A percentile compares a stretch with the other conserved stretches of the same genome.
Conservation (phyloP, 1,140 invertebrate species). For the Nephila pilipes region DNA sequence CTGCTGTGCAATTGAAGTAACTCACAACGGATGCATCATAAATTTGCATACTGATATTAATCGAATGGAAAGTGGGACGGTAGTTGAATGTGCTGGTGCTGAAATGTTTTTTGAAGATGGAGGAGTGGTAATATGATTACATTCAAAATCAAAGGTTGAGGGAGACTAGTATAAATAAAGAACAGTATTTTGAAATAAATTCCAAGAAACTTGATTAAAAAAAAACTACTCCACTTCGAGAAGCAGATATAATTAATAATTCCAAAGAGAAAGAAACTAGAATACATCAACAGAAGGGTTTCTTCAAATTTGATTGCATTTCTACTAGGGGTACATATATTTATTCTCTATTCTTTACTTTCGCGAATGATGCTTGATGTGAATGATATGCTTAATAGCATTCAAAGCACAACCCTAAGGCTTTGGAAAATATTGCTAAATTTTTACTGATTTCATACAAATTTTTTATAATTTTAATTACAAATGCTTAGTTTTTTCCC, state of each 20-base stretch:
- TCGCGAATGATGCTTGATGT: no score
- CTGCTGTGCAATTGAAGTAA: conserved; percentile 36
- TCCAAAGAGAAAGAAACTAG: conserved; percentile 8
- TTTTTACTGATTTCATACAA: no score
- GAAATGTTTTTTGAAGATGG: conserved; percentile 13
- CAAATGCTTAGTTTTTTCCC: no score
- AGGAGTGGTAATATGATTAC: conserved; percentile 39
- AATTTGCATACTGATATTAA: conserved; percentile 74
- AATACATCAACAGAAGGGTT: conserved; percentile 55
- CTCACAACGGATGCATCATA: conserved; percentile 41
- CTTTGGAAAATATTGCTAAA: no score
- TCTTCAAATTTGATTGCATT: not conserved
- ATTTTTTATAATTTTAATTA: no score
- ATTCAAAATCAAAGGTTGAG: conserved; percentile 24
- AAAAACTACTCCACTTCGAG: not conserved
- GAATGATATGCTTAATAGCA: no score
- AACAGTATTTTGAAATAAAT: conserved; percentile 67
- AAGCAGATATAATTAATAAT: conserved; percentile 58
- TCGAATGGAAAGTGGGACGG: conserved; percentile 43
- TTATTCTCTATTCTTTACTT: no score
- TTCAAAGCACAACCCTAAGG: no score
- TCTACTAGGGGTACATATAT: not conserved
- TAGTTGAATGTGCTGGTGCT: not conserved
- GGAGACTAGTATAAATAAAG: conserved; percentile 51
- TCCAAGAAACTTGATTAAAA: conserved; percentile 47